phyloP scores from a whole-genome alignment of 2,113 vertebrate species.

The Suricata suricatta region DNA sequence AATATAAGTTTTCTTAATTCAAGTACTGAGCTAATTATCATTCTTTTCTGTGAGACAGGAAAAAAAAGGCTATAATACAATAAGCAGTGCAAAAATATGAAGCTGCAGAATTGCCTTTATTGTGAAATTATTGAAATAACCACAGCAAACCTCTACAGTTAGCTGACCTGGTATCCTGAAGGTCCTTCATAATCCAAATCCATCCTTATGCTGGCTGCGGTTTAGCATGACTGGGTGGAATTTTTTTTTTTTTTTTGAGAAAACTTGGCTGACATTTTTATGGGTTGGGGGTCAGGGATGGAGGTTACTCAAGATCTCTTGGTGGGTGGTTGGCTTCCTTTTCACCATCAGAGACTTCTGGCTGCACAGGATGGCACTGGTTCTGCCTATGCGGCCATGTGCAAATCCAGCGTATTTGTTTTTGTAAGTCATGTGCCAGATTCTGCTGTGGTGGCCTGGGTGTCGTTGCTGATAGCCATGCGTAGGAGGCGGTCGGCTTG shows the following conservation, averaged over 20 bases:
- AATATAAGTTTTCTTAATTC: not conserved
- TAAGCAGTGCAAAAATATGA: not conserved
- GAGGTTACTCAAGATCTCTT: not conserved
- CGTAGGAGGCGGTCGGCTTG: not conserved
- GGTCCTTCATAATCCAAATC: not conserved
- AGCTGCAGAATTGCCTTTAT: not conserved
- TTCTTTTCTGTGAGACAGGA: not conserved
- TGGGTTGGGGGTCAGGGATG: not conserved
- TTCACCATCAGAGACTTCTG: not conserved
- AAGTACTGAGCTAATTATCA: not conserved
- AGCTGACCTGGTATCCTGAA: not conserved
- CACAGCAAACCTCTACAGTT: not conserved
- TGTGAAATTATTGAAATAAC: not conserved
- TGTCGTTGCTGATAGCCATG: not conserved
- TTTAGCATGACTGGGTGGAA: not conserved
- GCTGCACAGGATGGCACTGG: no score
- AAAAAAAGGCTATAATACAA: not conserved
- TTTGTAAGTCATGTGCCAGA: not conserved
- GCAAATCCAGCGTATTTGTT: not conserved
- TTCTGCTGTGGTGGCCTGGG: not conserved
- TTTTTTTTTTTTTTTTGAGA: not conserved
- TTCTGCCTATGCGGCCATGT: not conserved
- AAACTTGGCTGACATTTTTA: not conserved
- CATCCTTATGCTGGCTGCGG: not conserved
- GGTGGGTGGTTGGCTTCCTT: not conserved